Base-by-base conservation (phyloP, 2,888 invertebrate genomes). In the Chrysolina oricalcia region DNA sequence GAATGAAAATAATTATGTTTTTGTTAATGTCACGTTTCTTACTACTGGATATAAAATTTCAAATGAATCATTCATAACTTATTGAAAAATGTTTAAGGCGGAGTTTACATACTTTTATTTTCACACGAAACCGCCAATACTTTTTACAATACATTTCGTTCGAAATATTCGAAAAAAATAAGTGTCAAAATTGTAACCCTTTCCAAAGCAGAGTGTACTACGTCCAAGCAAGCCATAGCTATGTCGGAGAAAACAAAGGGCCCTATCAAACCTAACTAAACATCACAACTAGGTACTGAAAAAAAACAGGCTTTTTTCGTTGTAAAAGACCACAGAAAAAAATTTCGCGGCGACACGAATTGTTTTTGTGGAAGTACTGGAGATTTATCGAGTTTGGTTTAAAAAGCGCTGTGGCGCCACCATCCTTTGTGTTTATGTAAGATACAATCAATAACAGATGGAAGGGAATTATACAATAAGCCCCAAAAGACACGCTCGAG, bases 361-460 rank as follows among this genome's bases (percentile, higher is more conserved):
- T 21, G 23, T 53, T 53, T 53, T 21, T 17, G 53, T 19, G 19
- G 19, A 17, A 53, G 21, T 53, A 53, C 53, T 53, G 53, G 50
- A 50, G 17, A 50, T 53, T 53, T 10, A 21, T 21, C 21, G 53
- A 13, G 13, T 10, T 53, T 19, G 19, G 15, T 17, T 6, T 13
- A 21, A 21, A 17, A 53, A 11, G 21, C 19, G 53, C 53, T 53
- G 21, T 6, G 11, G 53, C 53, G 53, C 53, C 21, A 21, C 21
- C 19, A 11, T 53, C 0, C 53, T 53, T 21, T 53, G 21, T 53
- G 13, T 5, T 21, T 53, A 21, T 5, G 53, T 21, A 21, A 53
- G 53, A 53, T 53, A 21, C 21, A 53, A 53, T 53, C 53, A 53
- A 53, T 53, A 53, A 21, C 21, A 21, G 21, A 53, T 17, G 53